Evolutionary conservation across 2,888 invertebrate genomes (phyloP), one percentile per base, ranked within the genome.

Genomic region (Eudasyphora cyanicolor): DNA sequence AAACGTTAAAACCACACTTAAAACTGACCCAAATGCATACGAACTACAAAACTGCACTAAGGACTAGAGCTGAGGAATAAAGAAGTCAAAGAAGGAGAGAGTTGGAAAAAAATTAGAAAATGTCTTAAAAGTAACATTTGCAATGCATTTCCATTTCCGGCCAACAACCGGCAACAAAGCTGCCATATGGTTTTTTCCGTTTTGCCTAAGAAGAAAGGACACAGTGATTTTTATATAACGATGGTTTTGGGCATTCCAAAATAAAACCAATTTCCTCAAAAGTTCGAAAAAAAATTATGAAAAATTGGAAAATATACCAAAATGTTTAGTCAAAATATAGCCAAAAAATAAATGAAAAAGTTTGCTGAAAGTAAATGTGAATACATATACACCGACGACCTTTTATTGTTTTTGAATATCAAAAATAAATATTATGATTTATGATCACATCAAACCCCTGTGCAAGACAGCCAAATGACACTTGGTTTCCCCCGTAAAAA

Each of bases 131-230:
- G 73, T 76, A 79, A 81, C 84, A 81, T 76, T 84, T 81, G 78
- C 81, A 76, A 76, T 84, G 84, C 84, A 84, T 84, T 84, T 84
- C 84, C 84, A 60, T 78, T 84, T 84, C 81, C 84, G 64, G 24
- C 29, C 60, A 67, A 71, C 42, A 19, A 60, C 69, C 14, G 19
- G 6, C 38, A 42, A 62, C 19, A 62, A 17, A 29, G 24, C 32
- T 27, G 7, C 19, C 62, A 35, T 62, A 32, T 6, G 29, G 29
- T 62, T 54, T 17, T 24, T 21, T 54, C 2, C n/a, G 19, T 54
- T 54, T 45, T 45, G n/a, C n/a, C 2, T 12, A n/a, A 1, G n/a
- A 45, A n/a, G 45, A 12, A n/a, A n/a, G 14, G 3, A n/a, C n/a
- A 45, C 45, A 45, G 45, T 45, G 45, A 14, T 32, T 8, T 32